Evolutionary conservation across 2,797 vertebrate genomes (phyloP).

Genomic region (Rhynchotus rufescens): DNA sequence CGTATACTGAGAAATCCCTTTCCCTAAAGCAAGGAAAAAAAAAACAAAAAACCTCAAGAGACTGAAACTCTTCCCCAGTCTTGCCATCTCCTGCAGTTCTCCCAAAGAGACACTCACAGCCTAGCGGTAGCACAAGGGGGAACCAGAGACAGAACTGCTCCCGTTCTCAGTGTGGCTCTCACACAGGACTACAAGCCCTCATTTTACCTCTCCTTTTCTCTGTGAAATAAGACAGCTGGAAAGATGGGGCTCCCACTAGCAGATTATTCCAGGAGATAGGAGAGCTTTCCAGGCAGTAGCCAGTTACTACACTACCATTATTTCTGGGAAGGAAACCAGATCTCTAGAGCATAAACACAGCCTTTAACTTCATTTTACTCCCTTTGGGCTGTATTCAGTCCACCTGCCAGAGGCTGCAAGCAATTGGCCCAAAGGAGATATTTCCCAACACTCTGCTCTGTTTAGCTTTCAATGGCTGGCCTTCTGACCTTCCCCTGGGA

Average conservation of each 20-base stretch:
- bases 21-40: not conserved
- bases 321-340: not conserved
- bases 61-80: rapidly evolving
- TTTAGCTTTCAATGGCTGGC: rapidly evolving
- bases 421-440: not conserved
- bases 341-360: not conserved
- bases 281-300: not conserved
- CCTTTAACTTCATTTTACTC: not conserved
- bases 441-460: not conserved
- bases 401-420: not conserved
- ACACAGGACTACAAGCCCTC: not conserved
- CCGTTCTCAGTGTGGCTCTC: not conserved
- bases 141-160: not conserved
- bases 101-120: not conserved
- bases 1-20: not conserved
- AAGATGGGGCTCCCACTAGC: not conserved
- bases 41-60: not conserved
- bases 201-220: not conserved
- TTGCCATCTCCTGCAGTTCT: not conserved
- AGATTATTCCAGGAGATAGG: not conserved
- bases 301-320: not conserved
- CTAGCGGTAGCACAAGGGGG: not conserved
- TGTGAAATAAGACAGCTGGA: not conserved
- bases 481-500: rapidly evolving
- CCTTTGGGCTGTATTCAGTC: rapidly evolving